phyloP scores from a whole-genome alignment of 2,797 vertebrate genomes.

The Bryconaethiops microstoma region DNA sequence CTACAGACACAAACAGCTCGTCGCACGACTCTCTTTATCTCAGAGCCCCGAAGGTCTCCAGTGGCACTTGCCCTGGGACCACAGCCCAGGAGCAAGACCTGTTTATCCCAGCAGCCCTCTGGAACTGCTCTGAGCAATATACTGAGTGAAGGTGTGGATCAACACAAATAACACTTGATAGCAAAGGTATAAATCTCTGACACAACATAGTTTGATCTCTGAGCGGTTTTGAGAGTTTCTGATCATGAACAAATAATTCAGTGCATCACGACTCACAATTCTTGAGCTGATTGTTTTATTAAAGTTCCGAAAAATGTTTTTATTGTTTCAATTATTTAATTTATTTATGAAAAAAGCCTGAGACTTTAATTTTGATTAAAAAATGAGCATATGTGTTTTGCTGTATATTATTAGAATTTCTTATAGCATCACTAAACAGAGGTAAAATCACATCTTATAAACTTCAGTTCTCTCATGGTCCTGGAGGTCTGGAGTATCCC shows the following conservation, averaged over 20 bases:
- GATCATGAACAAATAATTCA: background rate
- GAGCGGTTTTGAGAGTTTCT: background rate
- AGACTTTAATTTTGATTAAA: too few species aligned
- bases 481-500: too few species aligned
- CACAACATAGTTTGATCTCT: too few species aligned
- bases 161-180: background rate
- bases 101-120: constrained; percentile 2
- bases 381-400: too few species aligned
- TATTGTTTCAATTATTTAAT: too few species aligned
- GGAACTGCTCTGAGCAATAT: background rate
- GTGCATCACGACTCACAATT: background rate
- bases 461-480: too few species aligned
- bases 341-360: too few species aligned
- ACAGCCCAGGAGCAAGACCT: background rate
- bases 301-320: too few species aligned
- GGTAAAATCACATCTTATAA: too few species aligned
- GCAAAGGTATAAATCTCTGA: background rate
- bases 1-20: constrained; percentile 43
- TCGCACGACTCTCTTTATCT: constrained; percentile 25
- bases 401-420: too few species aligned
- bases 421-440: too few species aligned
- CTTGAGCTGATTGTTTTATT: too few species aligned
- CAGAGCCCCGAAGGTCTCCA: constrained; percentile 31
- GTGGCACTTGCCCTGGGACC: constrained; percentile 23
- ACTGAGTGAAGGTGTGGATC: constrained; percentile 11